phyloP scores from a whole-genome alignment of 2,888 invertebrate species.

The Brenthis daphne region DNA sequence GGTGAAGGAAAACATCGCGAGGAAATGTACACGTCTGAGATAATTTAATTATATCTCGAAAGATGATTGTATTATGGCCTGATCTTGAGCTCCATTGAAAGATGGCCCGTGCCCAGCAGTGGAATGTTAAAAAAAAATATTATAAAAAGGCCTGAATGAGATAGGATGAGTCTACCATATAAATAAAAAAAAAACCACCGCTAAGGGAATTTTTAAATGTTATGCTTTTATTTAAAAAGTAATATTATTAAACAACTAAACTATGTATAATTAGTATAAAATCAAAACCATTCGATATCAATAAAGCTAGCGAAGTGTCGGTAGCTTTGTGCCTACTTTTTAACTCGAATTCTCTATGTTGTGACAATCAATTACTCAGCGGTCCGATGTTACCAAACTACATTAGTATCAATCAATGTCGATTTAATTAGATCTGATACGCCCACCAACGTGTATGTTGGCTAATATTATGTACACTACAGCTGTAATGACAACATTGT shows the following conservation, averaged over 20 bases:
- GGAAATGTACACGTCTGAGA: too few species aligned
- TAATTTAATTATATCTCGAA: too few species aligned
- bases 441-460: constrained; percentile 52
- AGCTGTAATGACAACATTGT: constrained; percentile 8
- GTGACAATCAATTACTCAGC: constrained; percentile 78
- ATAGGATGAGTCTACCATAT: too few species aligned
- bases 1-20: too few species aligned
- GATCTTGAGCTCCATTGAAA: too few species aligned
- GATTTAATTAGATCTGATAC: constrained; percentile 80
- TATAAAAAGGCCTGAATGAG: too few species aligned
- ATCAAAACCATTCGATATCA: not conserved
- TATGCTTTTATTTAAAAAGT: too few species aligned
- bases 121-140: too few species aligned
- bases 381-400: constrained; percentile 61
- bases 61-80: too few species aligned
- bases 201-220: too few species aligned
- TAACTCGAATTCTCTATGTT: constrained; percentile 52
- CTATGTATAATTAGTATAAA: not conserved
- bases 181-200: too few species aligned
- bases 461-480: constrained; percentile 26
- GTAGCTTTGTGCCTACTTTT: constrained; percentile 35
- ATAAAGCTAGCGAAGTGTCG: constrained; percentile 22
- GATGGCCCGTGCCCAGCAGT: too few species aligned
- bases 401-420: constrained; percentile 81
- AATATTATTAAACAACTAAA: not conserved